Evolutionary conservation across 2,113 vertebrate species (phyloP).

Genomic region (Apaloderma vittatum): DNA sequence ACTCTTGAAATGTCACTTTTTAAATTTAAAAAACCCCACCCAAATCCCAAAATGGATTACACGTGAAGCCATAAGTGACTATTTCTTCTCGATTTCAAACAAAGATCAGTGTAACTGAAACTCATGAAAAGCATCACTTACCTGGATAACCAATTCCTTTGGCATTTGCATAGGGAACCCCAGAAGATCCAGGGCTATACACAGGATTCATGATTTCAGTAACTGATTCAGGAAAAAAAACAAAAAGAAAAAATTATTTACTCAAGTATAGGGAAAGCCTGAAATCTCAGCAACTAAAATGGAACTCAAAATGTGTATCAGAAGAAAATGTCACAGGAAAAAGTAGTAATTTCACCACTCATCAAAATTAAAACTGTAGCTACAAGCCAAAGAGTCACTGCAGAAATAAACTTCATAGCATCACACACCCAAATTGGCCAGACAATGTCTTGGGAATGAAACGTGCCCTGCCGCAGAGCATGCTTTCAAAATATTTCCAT

Average conservation of each 20-base stretch:
- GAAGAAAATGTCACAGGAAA: not conserved
- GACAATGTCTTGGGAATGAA: not conserved
- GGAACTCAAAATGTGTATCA: not conserved
- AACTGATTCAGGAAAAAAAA: constrained; percentile 19
- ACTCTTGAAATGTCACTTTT: not conserved
- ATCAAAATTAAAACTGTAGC: not conserved
- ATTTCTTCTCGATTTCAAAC: not conserved
- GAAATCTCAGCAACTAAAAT: not conserved
- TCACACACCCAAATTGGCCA: not conserved
- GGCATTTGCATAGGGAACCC: constrained; percentile 95
- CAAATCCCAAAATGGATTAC: not conserved
- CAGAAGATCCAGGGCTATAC: constrained; percentile 96
- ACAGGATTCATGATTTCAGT: constrained; percentile 94
- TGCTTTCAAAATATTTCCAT: not conserved
- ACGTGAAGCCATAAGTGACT: not conserved
- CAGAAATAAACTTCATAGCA: not conserved
- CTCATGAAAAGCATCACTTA: constrained; percentile 54
- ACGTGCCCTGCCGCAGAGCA: not conserved
- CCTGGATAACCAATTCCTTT: constrained; percentile 98
- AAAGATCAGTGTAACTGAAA: not conserved
- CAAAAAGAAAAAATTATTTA: not conserved
- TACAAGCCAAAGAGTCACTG: not conserved
- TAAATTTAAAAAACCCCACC: not conserved
- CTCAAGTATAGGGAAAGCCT: not conserved
- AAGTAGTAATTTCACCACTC: not conserved